Conservation (phyloP, 2,797 vertebrate genomes). For the Manis crassicaudata region DNA sequence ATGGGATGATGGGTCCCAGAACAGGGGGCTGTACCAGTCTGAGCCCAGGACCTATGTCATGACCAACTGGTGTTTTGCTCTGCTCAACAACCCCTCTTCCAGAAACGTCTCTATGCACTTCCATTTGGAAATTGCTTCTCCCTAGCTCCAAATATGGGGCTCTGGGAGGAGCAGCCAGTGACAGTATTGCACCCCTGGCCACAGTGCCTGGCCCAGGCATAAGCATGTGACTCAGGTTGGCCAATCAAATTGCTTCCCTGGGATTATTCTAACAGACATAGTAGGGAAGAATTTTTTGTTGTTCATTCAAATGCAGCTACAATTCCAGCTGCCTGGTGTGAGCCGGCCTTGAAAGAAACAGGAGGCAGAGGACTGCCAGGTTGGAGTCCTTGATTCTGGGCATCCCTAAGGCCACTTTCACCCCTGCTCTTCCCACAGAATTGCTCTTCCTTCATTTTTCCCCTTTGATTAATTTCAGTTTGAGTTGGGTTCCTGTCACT, state of each 20-base stretch:
- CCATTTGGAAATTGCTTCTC: not conserved
- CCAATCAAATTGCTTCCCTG: constrained; percentile 29
- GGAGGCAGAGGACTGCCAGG: not conserved
- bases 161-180: not conserved
- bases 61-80: not conserved
- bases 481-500: not conserved
- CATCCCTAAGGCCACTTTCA: not conserved
- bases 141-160: not conserved
- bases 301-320: not conserved
- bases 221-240: not conserved
- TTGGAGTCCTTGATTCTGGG: not conserved
- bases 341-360: not conserved
- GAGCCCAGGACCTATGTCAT: no score
- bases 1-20: not conserved
- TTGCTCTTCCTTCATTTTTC: accelerated
- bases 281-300: no score
- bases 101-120: not conserved
- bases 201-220: not conserved
- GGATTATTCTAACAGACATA: not conserved
- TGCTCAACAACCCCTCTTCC: not conserved
- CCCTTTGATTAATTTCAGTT: not conserved
- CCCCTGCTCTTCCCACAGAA: not conserved
- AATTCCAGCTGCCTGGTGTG: not conserved
- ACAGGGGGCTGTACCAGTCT: not conserved
- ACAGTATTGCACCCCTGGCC: not conserved